Base-by-base conservation (phyloP, 30 jellyfish, hydroid and myxozoan genomes). In the Phacellophora camtschatica region DNA sequence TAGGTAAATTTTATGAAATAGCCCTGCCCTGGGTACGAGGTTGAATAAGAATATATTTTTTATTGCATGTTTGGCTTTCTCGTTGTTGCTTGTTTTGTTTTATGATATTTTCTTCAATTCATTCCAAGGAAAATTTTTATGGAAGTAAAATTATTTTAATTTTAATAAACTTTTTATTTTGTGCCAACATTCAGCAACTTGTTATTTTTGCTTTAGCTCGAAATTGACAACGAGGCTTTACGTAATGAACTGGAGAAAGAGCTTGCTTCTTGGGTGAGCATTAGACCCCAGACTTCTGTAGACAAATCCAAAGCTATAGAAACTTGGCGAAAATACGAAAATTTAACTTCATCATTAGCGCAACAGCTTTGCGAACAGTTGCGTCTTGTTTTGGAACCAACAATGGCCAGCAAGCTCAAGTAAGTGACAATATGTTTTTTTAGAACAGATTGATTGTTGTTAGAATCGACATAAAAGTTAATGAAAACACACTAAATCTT, bases 341-440 rank as follows among this genome's bases (percentile, higher is more conserved):
- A 30, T 16, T 46, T 93, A 61, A 87, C 97, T 13, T 65, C 97
- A 3, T 31, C 78, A 10, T 61, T 86, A 23, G 95, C 99, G n/a
- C 96, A 77, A 64, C 96, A 87, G 49, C 91, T 94, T 27, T 94
- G 99, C 71, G 99, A 94, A 35, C 97, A 94, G 69, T 55, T 94
- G 25, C 95, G 99, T 15, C 84, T 94, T 50, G 91, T 94, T 32
- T 50, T 94, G 27, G 99, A 94, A 61, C 99, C 99, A 0, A 94
- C 99, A 1, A 48, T 74, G 25, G 96, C 97, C 43, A 94, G 96
- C 71, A 94, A 94, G 77, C 56, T 94, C 82, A 85, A 49, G 98
- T 91, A 48, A 69, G 90, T 25, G 6, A n/a, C 43, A 28, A 20
- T 1, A 12, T 8, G 19, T 65, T 57, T 57, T 4, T 16, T 18